Evolutionary conservation across 2,888 invertebrate genomes (phyloP).

Genomic region (Leuctra nigra): DNA sequence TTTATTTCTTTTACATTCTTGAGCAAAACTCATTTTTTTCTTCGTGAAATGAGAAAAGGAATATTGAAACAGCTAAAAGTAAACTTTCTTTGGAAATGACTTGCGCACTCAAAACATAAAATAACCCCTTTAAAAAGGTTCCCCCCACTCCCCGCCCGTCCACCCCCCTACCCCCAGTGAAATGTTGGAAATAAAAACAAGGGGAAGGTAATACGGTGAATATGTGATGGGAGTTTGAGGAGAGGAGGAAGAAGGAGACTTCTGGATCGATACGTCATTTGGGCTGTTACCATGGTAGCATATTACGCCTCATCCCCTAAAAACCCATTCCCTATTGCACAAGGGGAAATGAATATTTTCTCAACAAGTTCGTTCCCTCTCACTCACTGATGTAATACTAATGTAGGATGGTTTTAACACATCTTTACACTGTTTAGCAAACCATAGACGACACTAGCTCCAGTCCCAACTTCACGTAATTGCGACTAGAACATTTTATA

Average conservation of each 20-base stretch:
- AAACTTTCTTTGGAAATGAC: constrained; percentile 33
- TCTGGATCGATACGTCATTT: constrained; percentile 46
- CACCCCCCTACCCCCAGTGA: constrained; percentile 21
- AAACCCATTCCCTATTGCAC: constrained; percentile 19
- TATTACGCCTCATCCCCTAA: constrained; percentile 26
- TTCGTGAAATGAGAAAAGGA: constrained; percentile 34
- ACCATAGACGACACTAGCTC: too few relatives aligned
- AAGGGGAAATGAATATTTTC: constrained; percentile 26
- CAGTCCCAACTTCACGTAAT: too few relatives aligned
- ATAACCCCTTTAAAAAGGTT: constrained; percentile 32
- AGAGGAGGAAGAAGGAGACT: constrained; percentile 30
- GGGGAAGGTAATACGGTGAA: constrained; percentile 44
- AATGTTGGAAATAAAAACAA: constrained; percentile 41
- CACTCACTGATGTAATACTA: constrained; percentile 20
- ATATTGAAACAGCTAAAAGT: constrained; percentile 36
- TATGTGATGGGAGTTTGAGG: constrained; percentile 40
- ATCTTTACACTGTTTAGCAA: too few relatives aligned
- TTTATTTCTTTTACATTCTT: constrained; percentile 25
- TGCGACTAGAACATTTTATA: too few relatives aligned
- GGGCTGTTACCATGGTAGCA: constrained; percentile 48
- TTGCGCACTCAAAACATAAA: constrained; percentile 28
- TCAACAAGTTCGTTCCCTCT: constrained; percentile 26
- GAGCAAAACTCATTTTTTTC: constrained; percentile 22
- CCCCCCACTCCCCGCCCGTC: constrained; percentile 15
- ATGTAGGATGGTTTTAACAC: constrained; percentile 6